Percentiles rank a stretch among this genome's conserved stretches.
phyloP scores from a whole-genome alignment of 2,113 vertebrate genomes.

The Lipotes vexillifer region DNA sequence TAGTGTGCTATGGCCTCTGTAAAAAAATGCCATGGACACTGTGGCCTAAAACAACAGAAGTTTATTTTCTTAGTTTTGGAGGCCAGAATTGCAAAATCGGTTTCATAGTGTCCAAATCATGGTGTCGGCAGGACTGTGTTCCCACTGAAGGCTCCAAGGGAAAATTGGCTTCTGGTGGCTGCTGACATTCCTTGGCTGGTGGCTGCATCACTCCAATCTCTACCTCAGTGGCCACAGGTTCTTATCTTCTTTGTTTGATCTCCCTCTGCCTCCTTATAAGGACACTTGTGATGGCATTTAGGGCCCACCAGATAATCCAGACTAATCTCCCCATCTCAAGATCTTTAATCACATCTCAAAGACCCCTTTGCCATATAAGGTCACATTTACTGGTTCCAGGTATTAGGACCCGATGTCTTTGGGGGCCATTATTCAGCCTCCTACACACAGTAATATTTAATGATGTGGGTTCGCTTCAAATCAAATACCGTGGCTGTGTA shows the following conservation, averaged over 20 bases:
- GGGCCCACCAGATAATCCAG: background rate
- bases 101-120: background rate
- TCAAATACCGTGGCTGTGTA: background rate
- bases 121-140: background rate
- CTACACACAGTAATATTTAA: background rate
- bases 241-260: background rate
- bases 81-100: background rate
- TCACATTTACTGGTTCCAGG: background rate
- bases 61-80: background rate
- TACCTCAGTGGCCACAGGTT: background rate
- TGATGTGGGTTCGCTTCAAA: background rate
- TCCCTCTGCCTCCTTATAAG: background rate
- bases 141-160: background rate
- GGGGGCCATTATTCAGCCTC: background rate
- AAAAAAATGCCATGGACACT: background rate
- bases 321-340: too few relatives aligned
- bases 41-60: background rate
- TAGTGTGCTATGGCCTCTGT: background rate
- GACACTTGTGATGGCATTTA: background rate
- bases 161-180: background rate
- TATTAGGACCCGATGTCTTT: background rate
- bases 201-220: accelerated
- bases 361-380: background rate
- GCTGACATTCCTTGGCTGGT: background rate
- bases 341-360: background rate